Percentiles rank a stretch among this genome's conserved stretches.
Evolutionary conservation across 1,140 invertebrate genomes (phyloP).

Genomic region (Forficula auricularia): DNA sequence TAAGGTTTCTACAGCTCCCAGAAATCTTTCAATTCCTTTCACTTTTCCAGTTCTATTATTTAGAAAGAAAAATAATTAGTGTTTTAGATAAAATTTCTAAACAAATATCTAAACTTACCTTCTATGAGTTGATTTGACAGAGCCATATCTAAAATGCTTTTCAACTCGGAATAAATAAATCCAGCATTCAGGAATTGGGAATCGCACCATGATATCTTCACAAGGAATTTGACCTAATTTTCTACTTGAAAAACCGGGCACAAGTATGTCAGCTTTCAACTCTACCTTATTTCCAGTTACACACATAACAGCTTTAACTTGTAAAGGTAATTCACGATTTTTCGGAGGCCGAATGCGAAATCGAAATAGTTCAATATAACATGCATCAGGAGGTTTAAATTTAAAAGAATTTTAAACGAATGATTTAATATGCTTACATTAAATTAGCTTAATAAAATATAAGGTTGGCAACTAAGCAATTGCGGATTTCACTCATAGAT

Average conservation of each 20-base stretch:
- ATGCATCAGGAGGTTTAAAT: constrained; percentile 96
- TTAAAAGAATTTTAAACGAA: constrained; percentile 32
- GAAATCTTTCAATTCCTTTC: constrained; percentile 82
- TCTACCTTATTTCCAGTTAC: constrained; percentile 79
- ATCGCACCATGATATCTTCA: constrained; percentile 90
- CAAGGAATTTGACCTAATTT: constrained; percentile 90
- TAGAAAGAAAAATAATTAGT: constrained; percentile 3
- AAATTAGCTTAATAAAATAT: too few species aligned
- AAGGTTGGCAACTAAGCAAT: too few species aligned
- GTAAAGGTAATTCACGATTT: constrained; percentile 91
- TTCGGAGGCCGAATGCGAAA: constrained; percentile 90
- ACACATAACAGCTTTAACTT: constrained; percentile 74
- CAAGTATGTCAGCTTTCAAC: constrained; percentile 80
- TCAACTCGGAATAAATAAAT: constrained; percentile 97
- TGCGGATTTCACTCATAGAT: too few species aligned
- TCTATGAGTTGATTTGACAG: constrained; percentile 88
- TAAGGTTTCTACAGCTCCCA: constrained; percentile 78
- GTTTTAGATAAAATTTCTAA: too few species aligned
- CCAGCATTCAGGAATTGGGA: constrained; percentile 98
- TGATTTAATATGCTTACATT: too few species aligned
- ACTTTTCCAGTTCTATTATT: constrained; percentile 68
- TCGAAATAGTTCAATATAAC: constrained; percentile 91
- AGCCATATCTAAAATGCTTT: constrained; percentile 97
- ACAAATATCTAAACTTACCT: constrained; percentile 28
- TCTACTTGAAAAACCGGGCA: constrained; percentile 88